Percentiles rank a stretch among this genome's conserved stretches.
These are phyloP conservation scores for Pollicipes pollicipes DNA, from an alignment of 1,140 invertebrate species.

Conservation along the genomic window DNA sequence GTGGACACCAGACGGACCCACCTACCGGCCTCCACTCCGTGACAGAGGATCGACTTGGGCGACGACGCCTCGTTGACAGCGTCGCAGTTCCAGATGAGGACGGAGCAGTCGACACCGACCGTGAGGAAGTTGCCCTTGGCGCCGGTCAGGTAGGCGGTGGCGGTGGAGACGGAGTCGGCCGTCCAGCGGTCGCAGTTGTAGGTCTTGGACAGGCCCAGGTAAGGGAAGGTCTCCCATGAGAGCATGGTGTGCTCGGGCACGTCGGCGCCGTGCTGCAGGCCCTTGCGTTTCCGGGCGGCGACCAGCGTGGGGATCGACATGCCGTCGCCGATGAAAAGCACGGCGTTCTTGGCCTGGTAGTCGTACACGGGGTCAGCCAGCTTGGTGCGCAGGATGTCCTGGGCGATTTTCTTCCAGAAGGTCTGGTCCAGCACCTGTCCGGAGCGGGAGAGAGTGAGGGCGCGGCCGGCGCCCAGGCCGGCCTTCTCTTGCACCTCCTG, in stretches of 20 bases:
- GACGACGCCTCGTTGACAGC: constrained; percentile 14
- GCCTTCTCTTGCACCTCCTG: not conserved
- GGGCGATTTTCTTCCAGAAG: constrained; percentile 3
- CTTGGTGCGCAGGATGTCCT: not conserved
- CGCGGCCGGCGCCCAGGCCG: not conserved
- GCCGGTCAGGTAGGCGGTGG: constrained; percentile 18
- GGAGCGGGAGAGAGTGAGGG: not conserved
- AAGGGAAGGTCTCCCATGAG: constrained; percentile 17
- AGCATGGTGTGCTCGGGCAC: constrained; percentile 15
- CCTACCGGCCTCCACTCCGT: constrained; percentile 24
- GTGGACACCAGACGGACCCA: constrained; percentile 33
- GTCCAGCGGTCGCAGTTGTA: constrained; percentile 18
- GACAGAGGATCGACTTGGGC: constrained; percentile 2
- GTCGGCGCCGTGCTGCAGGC: constrained; percentile 29
- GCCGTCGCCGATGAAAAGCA: constrained; percentile 27
- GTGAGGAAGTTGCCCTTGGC: constrained; percentile 17
- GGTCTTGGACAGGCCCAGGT: constrained; percentile 17
- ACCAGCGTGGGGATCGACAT: constrained; percentile 59
- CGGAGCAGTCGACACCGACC: constrained; percentile 17
- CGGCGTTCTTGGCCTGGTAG: constrained; percentile 2
- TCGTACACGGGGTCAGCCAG: not conserved
- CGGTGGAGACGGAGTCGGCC: constrained; percentile 18
- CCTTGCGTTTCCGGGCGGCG: constrained; percentile 48
- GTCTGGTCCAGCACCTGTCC: not conserved
- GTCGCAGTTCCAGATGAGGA: constrained; percentile 14